phyloP scores from a whole-genome alignment of 2,113 vertebrate genomes.

The Sprattus sprattus region DNA sequence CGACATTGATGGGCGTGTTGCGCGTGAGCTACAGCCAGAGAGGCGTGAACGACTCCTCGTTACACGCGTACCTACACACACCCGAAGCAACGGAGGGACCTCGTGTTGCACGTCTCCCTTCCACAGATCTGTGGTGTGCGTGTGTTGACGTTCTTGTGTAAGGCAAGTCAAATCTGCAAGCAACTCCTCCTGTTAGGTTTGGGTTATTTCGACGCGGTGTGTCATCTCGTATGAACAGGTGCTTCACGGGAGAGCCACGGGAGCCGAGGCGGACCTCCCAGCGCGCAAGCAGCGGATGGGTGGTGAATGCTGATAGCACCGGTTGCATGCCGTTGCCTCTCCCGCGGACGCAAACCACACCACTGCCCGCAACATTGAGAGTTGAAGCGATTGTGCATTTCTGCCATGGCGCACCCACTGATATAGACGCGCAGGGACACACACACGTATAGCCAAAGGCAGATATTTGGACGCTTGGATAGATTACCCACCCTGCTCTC shows the following conservation, averaged over 20 bases:
- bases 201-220: background rate
- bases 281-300: background rate
- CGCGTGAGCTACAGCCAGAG: background rate
- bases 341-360: background rate
- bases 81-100: conserved; percentile 8
- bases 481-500: conserved; percentile 22
- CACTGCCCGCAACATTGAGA: conserved; percentile 14
- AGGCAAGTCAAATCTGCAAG: background rate
- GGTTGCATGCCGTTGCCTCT: conserved; percentile 32
- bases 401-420: conserved; percentile 45
- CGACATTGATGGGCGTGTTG: conserved; percentile 14
- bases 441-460: background rate
- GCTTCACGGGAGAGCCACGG: background rate
- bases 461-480: conserved; percentile 29
- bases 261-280: background rate
- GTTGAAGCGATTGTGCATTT: conserved; percentile 27
- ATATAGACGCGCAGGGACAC: conserved; percentile 33
- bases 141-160: background rate
- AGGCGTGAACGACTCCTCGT: background rate
- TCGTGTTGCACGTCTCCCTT: background rate
- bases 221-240: background rate
- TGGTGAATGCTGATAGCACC: conserved; percentile 8
- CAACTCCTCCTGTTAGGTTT: background rate
- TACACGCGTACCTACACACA: background rate
- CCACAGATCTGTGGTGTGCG: background rate